These are phyloP conservation scores for Nymphicus hollandicus DNA, from an alignment of 2,113 vertebrate species.

Conservation along the genomic window DNA sequence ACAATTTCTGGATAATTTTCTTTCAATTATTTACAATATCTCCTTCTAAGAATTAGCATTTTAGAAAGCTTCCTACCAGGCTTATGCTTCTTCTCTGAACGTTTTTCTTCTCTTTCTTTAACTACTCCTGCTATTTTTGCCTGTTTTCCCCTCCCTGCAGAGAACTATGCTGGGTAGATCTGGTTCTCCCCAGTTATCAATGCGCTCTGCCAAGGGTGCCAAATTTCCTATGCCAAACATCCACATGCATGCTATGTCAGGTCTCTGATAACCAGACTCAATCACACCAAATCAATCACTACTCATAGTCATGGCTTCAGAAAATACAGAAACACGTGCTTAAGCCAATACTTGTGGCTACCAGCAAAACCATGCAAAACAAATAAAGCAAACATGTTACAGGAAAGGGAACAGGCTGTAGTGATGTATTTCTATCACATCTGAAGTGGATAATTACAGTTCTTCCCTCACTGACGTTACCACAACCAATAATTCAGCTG, in stretches of 20 bases:
- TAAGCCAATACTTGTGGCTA: neutral
- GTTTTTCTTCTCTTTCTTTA: neutral
- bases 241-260: neutral
- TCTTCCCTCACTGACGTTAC: neutral
- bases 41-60: neutral
- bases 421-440: neutral
- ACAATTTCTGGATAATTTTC: neutral
- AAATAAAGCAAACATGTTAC: neutral
- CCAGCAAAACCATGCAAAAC: neutral
- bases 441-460: neutral
- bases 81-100: neutral
- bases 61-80: neutral
- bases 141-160: neutral
- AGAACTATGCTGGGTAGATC: neutral
- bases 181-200: accelerated
- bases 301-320: neutral
- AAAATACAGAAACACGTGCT: neutral
- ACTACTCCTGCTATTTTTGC: neutral
- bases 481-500: neutral
- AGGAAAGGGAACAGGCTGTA: neutral
- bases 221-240: neutral
- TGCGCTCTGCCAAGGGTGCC: neutral
- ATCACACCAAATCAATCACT: neutral
- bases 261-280: neutral
- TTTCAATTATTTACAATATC: neutral